These are phyloP conservation scores for Halcyon leucocephala DNA, from an alignment of 2,797 vertebrate genomes.

Conservation along the genomic window DNA sequence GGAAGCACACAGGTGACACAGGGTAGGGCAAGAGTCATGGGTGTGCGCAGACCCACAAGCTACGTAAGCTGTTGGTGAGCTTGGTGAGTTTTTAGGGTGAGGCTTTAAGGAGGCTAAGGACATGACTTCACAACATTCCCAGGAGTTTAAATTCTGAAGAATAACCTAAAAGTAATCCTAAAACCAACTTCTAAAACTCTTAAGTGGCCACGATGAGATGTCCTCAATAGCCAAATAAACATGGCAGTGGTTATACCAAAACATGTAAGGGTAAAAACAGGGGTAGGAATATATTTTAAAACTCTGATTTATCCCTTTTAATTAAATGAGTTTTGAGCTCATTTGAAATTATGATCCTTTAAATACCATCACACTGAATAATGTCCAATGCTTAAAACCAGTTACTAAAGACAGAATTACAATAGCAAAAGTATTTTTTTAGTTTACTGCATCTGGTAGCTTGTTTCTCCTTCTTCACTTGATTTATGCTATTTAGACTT, in stretches of 20 bases:
- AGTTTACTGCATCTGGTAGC: not conserved
- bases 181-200: not conserved
- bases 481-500: not conserved
- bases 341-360: not conserved
- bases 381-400: not conserved
- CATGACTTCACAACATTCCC: accelerated
- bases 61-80: not conserved
- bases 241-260: not conserved
- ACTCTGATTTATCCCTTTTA: not conserved
- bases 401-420: not conserved
- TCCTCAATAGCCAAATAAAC: not conserved
- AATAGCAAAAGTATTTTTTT: not conserved
- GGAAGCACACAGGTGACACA: not conserved
- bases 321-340: not conserved
- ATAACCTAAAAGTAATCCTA: not conserved
- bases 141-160: not conserved
- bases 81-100: not conserved
- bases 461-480: not conserved
- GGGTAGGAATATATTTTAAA: not conserved
- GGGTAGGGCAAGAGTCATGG: accelerated
- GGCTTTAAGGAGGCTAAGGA: not conserved
- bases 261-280: not conserved
- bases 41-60: not conserved
- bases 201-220: not conserved
- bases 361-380: not conserved